Conservation (phyloP, 2,113 vertebrate species). For the Stigmatopora nigra region DNA sequence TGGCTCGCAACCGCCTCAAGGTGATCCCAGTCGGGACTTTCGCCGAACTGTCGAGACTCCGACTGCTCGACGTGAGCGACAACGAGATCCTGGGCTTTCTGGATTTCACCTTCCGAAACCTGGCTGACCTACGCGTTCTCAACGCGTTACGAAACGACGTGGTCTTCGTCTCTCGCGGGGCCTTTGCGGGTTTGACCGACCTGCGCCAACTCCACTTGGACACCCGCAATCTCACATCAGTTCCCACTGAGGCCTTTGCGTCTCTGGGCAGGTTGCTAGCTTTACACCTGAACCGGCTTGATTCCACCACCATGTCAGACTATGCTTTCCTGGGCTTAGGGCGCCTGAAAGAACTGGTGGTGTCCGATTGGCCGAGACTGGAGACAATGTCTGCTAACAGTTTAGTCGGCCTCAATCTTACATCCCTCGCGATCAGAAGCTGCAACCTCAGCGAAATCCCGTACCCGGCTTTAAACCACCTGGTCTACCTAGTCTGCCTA, state of each 20-base stretch:
- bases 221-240: slow-evolving; percentile 74
- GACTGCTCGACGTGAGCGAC: slow-evolving; percentile 73
- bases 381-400: slow-evolving; percentile 69
- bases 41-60: slow-evolving; percentile 67
- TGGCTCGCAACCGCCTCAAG: slow-evolving; percentile 74
- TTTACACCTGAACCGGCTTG: slow-evolving; percentile 66
- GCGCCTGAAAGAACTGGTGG: slow-evolving; percentile 67
- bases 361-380: slow-evolving; percentile 72
- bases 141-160: slow-evolving; percentile 70
- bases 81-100: slow-evolving; percentile 82
- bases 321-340: slow-evolving; percentile 68
- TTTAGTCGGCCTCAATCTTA: slow-evolving; percentile 77
- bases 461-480: slow-evolving; percentile 67
- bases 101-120: slow-evolving; percentile 75
- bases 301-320: slow-evolving; percentile 62
- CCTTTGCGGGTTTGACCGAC: slow-evolving; percentile 67
- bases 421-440: slow-evolving; percentile 70
- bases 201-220: slow-evolving; percentile 73
- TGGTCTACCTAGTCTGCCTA: slow-evolving; percentile 74
- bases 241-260: slow-evolving; percentile 72
- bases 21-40: slow-evolving; percentile 74
- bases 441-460: slow-evolving; percentile 76
- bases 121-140: slow-evolving; percentile 63
- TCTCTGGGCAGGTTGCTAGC: slow-evolving; percentile 59
- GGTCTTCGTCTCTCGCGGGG: slow-evolving; percentile 73